A percentile compares a stretch with the other conserved stretches of the same genome.
phyloP scores from a whole-genome alignment of 2,797 vertebrate species.

The Poeciliopsis presidionis region DNA sequence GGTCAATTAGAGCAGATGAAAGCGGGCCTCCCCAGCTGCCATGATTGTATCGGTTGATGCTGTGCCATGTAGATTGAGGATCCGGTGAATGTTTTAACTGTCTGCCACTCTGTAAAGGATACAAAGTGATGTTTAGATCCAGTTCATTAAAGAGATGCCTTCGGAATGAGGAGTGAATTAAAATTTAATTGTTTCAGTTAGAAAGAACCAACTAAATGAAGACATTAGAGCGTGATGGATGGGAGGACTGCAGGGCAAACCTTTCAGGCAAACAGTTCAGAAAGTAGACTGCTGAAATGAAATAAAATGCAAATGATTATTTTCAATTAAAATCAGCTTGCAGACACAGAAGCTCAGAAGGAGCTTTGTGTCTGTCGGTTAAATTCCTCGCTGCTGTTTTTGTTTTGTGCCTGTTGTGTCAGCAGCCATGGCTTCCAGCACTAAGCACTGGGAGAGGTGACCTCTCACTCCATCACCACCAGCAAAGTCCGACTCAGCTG shows the following conservation, averaged over 20 bases:
- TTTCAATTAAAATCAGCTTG: neutral
- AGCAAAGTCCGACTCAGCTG: neutral
- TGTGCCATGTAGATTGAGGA: neutral
- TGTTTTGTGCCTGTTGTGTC: neutral
- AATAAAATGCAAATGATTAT: neutral
- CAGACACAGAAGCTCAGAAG: neutral
- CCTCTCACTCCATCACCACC: neutral
- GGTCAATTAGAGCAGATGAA: constrained; percentile 23
- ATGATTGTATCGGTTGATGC: constrained; percentile 5
- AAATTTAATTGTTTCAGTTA: constrained; percentile 7
- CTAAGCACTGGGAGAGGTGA: neutral
- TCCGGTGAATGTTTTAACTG: neutral
- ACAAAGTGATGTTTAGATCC: constrained; percentile 3
- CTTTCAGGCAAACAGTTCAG: neutral
- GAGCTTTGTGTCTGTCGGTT: neutral
- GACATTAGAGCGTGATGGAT: constrained; percentile 5
- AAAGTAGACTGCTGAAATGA: constrained; percentile 24
- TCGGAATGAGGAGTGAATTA: neutral
- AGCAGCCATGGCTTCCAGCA: neutral
- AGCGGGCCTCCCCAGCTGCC: neutral
- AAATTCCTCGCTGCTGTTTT: neutral
- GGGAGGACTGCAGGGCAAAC: neutral
- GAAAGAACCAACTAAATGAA: constrained; percentile 4
- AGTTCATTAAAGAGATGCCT: constrained; percentile 12
- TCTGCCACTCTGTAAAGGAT: neutral